Evolutionary conservation across 2,888 invertebrate genomes (phyloP), one percentile per base, ranked within the genome.

Genomic region (Hipparchia sbordonii): DNA sequence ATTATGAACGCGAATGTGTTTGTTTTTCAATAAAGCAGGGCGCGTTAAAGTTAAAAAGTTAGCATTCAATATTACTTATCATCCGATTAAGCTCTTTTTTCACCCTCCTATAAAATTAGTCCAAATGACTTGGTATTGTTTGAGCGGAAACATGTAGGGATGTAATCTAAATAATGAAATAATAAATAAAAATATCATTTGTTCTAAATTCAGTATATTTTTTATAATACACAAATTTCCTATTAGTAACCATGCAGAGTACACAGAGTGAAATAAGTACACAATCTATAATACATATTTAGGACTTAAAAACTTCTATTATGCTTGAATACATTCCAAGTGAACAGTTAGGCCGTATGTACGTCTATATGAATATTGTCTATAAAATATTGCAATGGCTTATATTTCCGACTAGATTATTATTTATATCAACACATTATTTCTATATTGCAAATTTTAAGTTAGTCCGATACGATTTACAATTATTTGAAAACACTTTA

Each of bases 361-460:
- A 60, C 75, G 23, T 51, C 52, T 52, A 51, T 76, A 79, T 77
- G 75, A 76, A 77, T 76, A 76, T 77, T 79, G 74, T 79, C 77
- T 80, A 81, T 78, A 78, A 75, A 84, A 87, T 91, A 92, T 92
- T 93, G 92, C 91, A 92, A 93, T 93, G 93, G 93, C 93, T 90
- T 89, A 88, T 88, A 89, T 87, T 91, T 91, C 84, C 92, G 93
- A 93, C 93, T 93, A 93, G 93, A 93, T 88, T 83, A 88, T 89
- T 87, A 88, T 89, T 90, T 62, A 62, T 62, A 90, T 87, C 84
- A 89, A 89, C 87, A 89, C 84, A 90, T 87, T 90, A 88, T 80
- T 82, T 84, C 85, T 89, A 89, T 90, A 88, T 87, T 88, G 88
- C 87, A 87, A 72, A 73, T 71, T 70, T 71, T 66, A 71, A 60